Base-by-base conservation (phyloP, 1,140 invertebrate species). In the Campoletis sonorensis region DNA sequence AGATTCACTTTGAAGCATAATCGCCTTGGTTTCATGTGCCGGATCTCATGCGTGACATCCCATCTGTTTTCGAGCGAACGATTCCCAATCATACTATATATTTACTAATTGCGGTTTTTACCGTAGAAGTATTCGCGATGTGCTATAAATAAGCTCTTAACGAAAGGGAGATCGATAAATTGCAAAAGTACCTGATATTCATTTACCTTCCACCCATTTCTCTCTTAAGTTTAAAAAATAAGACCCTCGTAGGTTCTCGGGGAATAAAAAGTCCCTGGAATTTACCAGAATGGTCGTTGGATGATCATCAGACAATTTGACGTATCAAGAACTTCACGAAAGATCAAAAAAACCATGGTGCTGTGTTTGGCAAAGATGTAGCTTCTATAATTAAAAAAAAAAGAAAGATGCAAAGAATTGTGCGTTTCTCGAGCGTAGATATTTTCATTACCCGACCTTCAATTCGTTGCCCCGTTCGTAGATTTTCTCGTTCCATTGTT, bases 1-100 rank as follows among this genome's bases (percentile, higher is more conserved):
- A n/a, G 80, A 37, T 40, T 80, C 81, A 67, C 84, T 85, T 85
- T 83, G 83, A 85, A 82, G 84, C 79, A 83, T 84, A 83, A 84
- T 85, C 79, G 81, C 83, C 82, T 81, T 75, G 81, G 70, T 81
- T 82, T 81, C 77, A 33, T 79, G 72, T 84, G 75, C 82, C 77
- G 76, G 75, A 40, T 37, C 58, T 54, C 72, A 78, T n/a, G 58
- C 37, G 76, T 51, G 33, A 8, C 13, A 70, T 21, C 5, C 58
- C 37, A 11, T 61, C n/a, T 26, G 8, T 16, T 78, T 78, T 78
- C 75, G 75, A 61, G 27, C 64, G 30, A 30, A 30, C 13, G 27
- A 11, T 18, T n/a, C 64, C 75, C 54, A 58, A 26, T 30, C 33
- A 33, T 1, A 51, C 23, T 16, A 61, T 10, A 13, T 40, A 15